Conservation (phyloP, 1,140 invertebrate species). For the Cheumatopsyche charites region DNA sequence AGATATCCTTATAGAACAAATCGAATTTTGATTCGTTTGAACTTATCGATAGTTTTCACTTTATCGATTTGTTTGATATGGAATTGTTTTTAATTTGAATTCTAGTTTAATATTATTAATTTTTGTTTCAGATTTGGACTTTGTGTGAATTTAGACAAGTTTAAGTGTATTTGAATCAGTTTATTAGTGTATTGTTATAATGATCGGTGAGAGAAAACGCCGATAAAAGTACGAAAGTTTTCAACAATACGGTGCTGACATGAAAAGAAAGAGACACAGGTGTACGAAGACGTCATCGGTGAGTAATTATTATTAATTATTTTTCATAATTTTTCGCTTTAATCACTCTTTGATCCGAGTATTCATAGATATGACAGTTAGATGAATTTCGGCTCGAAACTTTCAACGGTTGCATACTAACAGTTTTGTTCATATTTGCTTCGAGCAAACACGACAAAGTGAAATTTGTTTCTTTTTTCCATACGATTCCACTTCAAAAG, state of each 20-base stretch:
- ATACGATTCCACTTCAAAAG: too few species aligned
- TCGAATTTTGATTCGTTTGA: too few species aligned
- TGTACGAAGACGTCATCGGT: slow-evolving; percentile 35
- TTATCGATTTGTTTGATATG: not conserved
- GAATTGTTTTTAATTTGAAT: not conserved
- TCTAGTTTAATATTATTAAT: not conserved
- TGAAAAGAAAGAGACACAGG: slow-evolving; percentile 44
- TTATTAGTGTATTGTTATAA: not conserved
- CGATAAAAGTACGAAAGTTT: slow-evolving; percentile 23
- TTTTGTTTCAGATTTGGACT: slow-evolving; percentile 5
- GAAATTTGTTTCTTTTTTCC: too few species aligned
- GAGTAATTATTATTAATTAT: slow-evolving; percentile 16
- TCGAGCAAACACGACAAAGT: not conserved
- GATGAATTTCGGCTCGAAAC: too few species aligned
- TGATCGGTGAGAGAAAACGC: not conserved
- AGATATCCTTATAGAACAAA: too few species aligned
- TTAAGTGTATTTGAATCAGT: not conserved
- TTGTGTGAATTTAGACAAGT: not conserved
- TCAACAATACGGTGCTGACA: slow-evolving; percentile 14
- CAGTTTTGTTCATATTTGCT: not conserved
- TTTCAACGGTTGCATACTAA: too few species aligned
- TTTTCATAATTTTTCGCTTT: not conserved
- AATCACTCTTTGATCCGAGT: not conserved
- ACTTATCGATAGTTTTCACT: too few species aligned
- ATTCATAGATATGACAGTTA: too few species aligned